Percentiles rank a stretch among this genome's conserved stretches.
Conservation (phyloP, 2,888 invertebrate genomes). For the Hymenopus coronatus region DNA sequence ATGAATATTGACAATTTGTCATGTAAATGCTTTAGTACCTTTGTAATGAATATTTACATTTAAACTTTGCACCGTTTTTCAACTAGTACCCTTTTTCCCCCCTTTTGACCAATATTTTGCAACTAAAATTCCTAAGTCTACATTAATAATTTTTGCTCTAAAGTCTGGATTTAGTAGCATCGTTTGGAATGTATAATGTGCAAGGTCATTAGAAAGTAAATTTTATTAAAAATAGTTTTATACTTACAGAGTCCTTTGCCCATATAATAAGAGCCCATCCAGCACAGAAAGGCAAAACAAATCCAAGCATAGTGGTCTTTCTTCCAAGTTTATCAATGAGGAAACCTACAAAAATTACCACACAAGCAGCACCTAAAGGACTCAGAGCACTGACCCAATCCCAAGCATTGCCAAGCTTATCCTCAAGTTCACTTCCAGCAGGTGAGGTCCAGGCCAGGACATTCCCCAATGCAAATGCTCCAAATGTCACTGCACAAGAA, state of each 20-base stretch:
- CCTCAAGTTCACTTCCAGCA: conserved; percentile 49
- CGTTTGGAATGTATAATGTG: no score
- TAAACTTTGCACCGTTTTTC: no score
- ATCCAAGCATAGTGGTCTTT: conserved; percentile 63
- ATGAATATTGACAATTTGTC: no score
- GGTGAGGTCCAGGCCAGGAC: conserved; percentile 78
- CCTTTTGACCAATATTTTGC: no score
- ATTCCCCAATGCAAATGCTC: conserved; percentile 73
- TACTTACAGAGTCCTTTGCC: conserved; percentile 51
- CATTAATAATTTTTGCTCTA: no score
- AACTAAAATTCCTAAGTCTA: no score
- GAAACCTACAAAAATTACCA: conserved; percentile 70
- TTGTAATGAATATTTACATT: no score
- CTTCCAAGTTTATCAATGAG: conserved; percentile 71
- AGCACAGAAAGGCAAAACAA: conserved; percentile 64
- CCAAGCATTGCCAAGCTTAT: conserved; percentile 44
- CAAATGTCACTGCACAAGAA: conserved; percentile 62
- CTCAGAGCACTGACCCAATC: conserved; percentile 71
- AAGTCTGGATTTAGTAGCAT: no score
- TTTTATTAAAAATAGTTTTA: neutral
- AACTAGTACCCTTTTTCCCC: no score
- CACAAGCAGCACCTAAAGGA: conserved; percentile 69
- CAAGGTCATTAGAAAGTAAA: no score
- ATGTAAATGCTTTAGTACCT: no score
- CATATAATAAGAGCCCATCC: conserved; percentile 75